A percentile compares a stretch with the other conserved stretches of the same genome.
These are phyloP conservation scores for Amphipoea lucens DNA, from an alignment of 2,888 invertebrate genomes.

Conservation along the genomic window DNA sequence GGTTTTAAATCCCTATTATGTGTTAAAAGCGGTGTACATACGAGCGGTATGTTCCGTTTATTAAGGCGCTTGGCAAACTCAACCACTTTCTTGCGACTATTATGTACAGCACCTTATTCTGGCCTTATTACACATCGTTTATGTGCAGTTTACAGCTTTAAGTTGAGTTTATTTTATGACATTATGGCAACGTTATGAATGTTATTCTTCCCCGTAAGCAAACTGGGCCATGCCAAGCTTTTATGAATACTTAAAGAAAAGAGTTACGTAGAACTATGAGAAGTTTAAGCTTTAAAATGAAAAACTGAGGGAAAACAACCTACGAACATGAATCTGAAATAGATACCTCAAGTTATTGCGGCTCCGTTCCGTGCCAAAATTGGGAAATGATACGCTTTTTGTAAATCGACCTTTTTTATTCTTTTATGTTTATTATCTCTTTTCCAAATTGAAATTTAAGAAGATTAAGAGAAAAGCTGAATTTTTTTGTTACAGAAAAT, in stretches of 20 bases:
- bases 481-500: constrained; percentile 25
- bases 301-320: constrained; percentile 15
- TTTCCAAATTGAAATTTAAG: constrained; percentile 32
- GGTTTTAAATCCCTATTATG: constrained; percentile 61
- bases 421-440: constrained; percentile 18
- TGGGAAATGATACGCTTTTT: constrained; percentile 33
- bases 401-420: constrained; percentile 10
- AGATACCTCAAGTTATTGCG: constrained; percentile 32
- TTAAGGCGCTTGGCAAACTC: constrained; percentile 49
- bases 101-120: constrained; percentile 43
- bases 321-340: constrained; percentile 35
- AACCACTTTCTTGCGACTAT: constrained; percentile 39
- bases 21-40: constrained; percentile 54
- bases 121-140: constrained; percentile 43
- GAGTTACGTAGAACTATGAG: neutral
- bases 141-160: constrained; percentile 23
- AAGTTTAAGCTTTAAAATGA: constrained; percentile 11
- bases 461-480: constrained; percentile 14
- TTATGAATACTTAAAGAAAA: constrained; percentile 23
- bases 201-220: constrained; percentile 12
- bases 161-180: constrained; percentile 32
- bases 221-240: neutral
- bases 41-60: constrained; percentile 26
- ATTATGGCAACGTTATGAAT: constrained; percentile 1
- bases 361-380: constrained; percentile 46